A percentile compares a stretch with the other conserved stretches of the same genome.
phyloP scores from a whole-genome alignment of 2,888 invertebrate species.

The Drosophila picticornis region DNA sequence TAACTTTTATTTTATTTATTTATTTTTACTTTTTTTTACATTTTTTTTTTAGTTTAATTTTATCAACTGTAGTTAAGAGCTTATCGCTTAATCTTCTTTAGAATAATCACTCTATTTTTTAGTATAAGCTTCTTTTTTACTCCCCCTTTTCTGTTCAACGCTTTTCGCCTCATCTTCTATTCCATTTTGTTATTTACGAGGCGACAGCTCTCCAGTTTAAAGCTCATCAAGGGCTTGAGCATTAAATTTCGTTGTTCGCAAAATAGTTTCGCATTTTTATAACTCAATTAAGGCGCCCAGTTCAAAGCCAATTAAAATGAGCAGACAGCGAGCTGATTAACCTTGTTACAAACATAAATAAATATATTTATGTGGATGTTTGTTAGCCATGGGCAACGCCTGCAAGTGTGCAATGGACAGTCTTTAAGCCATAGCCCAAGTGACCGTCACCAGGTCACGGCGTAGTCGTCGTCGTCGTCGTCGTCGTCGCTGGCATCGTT shows the following conservation, averaged over 20 bases:
- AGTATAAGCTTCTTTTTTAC: not conserved
- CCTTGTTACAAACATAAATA: constrained; percentile 54
- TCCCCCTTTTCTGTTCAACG: not conserved
- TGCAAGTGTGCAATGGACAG: constrained; percentile 52
- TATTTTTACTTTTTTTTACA: not conserved
- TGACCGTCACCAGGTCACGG: constrained; percentile 77
- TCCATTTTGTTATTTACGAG: constrained; percentile 69
- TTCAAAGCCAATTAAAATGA: constrained; percentile 74
- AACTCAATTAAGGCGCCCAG: constrained; percentile 64
- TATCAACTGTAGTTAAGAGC: constrained; percentile 6
- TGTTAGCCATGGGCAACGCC: constrained; percentile 53
- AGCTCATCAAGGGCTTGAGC: constrained; percentile 68
- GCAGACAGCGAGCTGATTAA: constrained; percentile 76
- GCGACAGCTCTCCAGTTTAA: constrained; percentile 66
- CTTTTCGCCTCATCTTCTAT: constrained; percentile 62
- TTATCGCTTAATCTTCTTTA: constrained; percentile 34
- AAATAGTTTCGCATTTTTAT: constrained; percentile 69
- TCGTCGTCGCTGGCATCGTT: constrained; percentile 21
- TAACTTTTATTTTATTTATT: not conserved
- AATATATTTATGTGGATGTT: constrained; percentile 15
- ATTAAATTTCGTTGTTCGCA: constrained; percentile 62
- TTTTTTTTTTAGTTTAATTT: not conserved
- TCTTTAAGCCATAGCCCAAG: constrained; percentile 60
- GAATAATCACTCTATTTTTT: constrained; percentile 5
- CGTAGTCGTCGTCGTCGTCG: constrained; percentile 30